Evolutionary conservation across 2,797 vertebrate genomes (phyloP), one percentile per base, ranked within the genome.

Genomic region (Eutrigla gurnardus): DNA sequence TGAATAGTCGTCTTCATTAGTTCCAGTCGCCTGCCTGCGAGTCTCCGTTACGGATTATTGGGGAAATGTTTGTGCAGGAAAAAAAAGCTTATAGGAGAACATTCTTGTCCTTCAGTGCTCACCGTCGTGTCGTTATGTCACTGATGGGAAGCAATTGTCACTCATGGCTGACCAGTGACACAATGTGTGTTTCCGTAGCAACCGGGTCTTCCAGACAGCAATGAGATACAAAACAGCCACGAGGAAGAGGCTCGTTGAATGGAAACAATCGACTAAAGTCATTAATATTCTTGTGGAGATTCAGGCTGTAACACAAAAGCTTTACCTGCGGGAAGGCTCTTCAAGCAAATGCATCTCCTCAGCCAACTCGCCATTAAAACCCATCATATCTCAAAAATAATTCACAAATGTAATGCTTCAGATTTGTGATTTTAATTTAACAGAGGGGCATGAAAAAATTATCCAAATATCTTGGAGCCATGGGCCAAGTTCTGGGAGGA

Each of bases 1-100:
- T 94, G 94, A 95, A 94, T 94, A 94, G 94, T 95, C 94, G 94
- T 95, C 94, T 94, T 94, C 92, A 95, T 95, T 95, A 94, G 95
- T 96, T 95, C 93, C 93, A 93, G 92, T 93, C 85, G 85, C 81
- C 70, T 87, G 92, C 93, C 89, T 89, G 85, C 86, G 72, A 91
- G 89, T 87, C 90, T 84, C 83, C 61, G 82, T 89, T 87, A 89
- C 63, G 73, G 92, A 93, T 95, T 94, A 92, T 82, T 82, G 83
- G 81, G 80, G 77, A 92, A 91, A 91, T 86, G 88, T 90, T 92
- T 87, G 84, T 15, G 74, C 78, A 76, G 32, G 64, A 85, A 79
- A 25, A 25, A 25, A 25, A 25, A 81, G 79, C 77, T 77, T 57
- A 53, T 8, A 50, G 68, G 59, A 72, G 70, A 71, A 52, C 54